phyloP scores from a whole-genome alignment of 2,797 vertebrate genomes.

The Thamnophis elegans region DNA sequence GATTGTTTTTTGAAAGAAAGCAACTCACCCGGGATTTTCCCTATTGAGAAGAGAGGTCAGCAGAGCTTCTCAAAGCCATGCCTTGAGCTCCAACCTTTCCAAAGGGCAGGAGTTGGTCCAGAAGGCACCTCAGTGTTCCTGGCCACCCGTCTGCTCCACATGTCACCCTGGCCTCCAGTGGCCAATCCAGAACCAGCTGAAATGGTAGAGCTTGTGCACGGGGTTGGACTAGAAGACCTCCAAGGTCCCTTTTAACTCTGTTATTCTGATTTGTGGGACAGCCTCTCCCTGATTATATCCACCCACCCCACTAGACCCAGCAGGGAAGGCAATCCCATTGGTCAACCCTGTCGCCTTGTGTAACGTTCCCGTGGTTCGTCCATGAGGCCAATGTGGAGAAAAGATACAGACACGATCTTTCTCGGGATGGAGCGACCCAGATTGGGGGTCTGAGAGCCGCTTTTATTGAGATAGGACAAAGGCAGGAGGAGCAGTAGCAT shows the following conservation, averaged over 20 bases:
- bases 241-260: too few species aligned
- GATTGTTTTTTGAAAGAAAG: background rate
- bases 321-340: background rate
- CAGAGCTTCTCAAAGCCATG: background rate
- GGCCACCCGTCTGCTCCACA: background rate
- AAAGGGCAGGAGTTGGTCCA: background rate
- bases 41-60: background rate
- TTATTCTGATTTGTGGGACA: background rate
- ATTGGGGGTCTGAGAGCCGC: too few species aligned
- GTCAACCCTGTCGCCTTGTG: background rate
- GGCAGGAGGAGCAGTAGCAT: too few species aligned
- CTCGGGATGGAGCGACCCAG: too few species aligned
- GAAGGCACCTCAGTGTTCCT: background rate
- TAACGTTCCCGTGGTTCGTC: too few species aligned
- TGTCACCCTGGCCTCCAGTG: background rate
- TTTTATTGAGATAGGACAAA: too few species aligned
- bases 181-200: too few species aligned
- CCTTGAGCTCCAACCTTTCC: background rate
- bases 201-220: too few species aligned
- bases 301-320: background rate
- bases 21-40: background rate
- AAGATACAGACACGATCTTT: too few species aligned
- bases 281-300: background rate
- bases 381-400: too few species aligned
- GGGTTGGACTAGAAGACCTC: too few species aligned